These are phyloP conservation scores for Pyrocoelia pectoralis DNA, from an alignment of 2,888 invertebrate species.

Conservation along the genomic window DNA sequence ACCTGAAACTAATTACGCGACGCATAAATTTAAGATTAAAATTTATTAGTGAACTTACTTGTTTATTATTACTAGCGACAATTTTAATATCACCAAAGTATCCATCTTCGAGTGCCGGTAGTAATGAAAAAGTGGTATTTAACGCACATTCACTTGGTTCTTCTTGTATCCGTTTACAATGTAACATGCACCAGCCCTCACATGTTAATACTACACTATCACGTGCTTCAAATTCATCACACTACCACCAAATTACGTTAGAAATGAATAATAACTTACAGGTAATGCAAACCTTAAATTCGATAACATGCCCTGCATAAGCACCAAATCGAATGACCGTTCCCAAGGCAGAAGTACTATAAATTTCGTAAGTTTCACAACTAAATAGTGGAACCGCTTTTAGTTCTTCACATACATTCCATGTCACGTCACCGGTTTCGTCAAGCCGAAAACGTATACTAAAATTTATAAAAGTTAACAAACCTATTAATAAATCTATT, in stretches of 20 bases:
- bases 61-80: slow-evolving; percentile 62
- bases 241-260: slow-evolving; percentile 35
- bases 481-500: background rate
- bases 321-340: slow-evolving; percentile 67
- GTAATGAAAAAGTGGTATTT: slow-evolving; percentile 68
- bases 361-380: slow-evolving; percentile 73
- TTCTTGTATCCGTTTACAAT: slow-evolving; percentile 66
- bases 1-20: slow-evolving; percentile 63
- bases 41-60: slow-evolving; percentile 20
- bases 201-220: slow-evolving; percentile 66
- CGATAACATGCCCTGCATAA: slow-evolving; percentile 71
- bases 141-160: slow-evolving; percentile 59
- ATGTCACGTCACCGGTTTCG: slow-evolving; percentile 70
- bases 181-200: slow-evolving; percentile 68
- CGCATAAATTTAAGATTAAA: slow-evolving; percentile 26
- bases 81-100: slow-evolving; percentile 70
- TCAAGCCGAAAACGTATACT: slow-evolving; percentile 64
- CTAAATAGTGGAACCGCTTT: slow-evolving; percentile 67
- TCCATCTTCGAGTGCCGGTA: slow-evolving; percentile 70
- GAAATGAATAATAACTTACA: background rate
- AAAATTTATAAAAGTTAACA: slow-evolving; percentile 34
- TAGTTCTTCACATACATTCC: slow-evolving; percentile 66
- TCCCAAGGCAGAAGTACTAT: slow-evolving; percentile 53
- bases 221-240: slow-evolving; percentile 58
- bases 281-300: slow-evolving; percentile 63